Conservation (phyloP, 2,888 invertebrate genomes). For the Protodeltote pygarga region DNA sequence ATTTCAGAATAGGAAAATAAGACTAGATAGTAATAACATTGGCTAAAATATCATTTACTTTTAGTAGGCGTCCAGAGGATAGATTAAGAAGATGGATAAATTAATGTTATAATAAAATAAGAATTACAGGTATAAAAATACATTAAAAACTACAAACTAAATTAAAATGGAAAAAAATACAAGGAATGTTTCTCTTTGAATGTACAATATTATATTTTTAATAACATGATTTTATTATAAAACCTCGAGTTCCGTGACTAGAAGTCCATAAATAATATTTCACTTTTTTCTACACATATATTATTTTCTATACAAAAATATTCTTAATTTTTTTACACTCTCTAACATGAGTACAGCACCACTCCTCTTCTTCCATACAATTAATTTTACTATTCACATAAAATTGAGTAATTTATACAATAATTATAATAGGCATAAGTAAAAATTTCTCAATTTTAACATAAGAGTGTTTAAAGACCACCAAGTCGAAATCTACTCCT, state of each 20-base stretch:
- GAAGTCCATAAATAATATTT: slow-evolving; percentile 33
- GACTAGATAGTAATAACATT: slow-evolving; percentile 37
- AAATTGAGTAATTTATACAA: no score
- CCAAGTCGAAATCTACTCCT: no score
- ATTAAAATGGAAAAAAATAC: slow-evolving; percentile 10
- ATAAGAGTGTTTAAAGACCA: no score
- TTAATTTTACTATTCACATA: slow-evolving; percentile 11
- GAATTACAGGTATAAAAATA: slow-evolving; percentile 23
- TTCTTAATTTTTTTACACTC: slow-evolving; percentile 32
- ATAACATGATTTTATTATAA: slow-evolving; percentile 19
- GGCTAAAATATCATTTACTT: slow-evolving; percentile 11
- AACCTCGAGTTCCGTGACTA: slow-evolving; percentile 46
- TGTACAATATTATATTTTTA: slow-evolving; percentile 4
- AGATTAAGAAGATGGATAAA: slow-evolving; percentile 28
- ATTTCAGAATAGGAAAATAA: slow-evolving; percentile 27
- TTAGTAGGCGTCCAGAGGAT: slow-evolving; percentile 1
- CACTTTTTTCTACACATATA: slow-evolving; percentile 13
- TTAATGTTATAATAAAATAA: slow-evolving; percentile 24
- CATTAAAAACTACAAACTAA: slow-evolving; percentile 16
- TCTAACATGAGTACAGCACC: slow-evolving; percentile 33
- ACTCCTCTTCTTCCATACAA: slow-evolving; percentile 20
- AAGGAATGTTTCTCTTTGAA: slow-evolving; percentile 34
- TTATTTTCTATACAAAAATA: slow-evolving; percentile 42
- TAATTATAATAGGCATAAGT: no score
- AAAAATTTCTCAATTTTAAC: no score